Base-by-base conservation (phyloP, 2,797 vertebrate species). In the Myripristis jacobus region DNA sequence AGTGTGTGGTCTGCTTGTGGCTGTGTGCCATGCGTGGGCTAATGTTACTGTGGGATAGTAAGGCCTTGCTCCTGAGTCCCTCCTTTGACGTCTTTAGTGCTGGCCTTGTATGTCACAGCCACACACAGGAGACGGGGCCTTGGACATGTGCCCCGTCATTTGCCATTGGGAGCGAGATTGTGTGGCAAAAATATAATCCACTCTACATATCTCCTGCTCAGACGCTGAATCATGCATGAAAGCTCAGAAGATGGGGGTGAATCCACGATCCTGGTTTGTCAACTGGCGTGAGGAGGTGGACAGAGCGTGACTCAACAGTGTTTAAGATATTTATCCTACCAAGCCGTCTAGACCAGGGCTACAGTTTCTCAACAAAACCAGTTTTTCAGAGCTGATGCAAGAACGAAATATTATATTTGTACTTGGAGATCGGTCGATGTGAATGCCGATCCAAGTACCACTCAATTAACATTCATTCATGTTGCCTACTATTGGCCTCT, bases 171-270 rank as follows among this genome's bases (percentile, higher is more conserved):
- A 79, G 73, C 38, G 61, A 84, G 64, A 84, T 83, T 77, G 75
- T 80, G 84, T 84, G 80, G 75, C 80, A 89, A 86, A 90, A 81
- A 85, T 75, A 75, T 82, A 81, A 46, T 84, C 77, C 75, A 77
- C 81, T 79, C 72, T 65, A 43, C 77, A 66, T 50, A 41, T 73
- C 76, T 84, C 62, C 57, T 70, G 60, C 56, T 86, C 63, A 59
- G 60, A 72, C 62, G 58, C 79, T 89, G 86, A 87, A 77, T 89
- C 79, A 89, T 89, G 85, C 70, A 75, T 60, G 27, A 52, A 24
- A 4, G 34, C 52, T 21, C 18, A 54, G 73, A 77, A 84, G 74
- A 87, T 48, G 73, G 63, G 66, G 65, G 54, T 66, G 78, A 81
- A 59, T 61, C 80, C 79, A 84, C 78, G 61, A 31, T 51, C 25